These are phyloP conservation scores for Argentina silus DNA, from an alignment of 2,797 vertebrate species.

Conservation along the genomic window DNA sequence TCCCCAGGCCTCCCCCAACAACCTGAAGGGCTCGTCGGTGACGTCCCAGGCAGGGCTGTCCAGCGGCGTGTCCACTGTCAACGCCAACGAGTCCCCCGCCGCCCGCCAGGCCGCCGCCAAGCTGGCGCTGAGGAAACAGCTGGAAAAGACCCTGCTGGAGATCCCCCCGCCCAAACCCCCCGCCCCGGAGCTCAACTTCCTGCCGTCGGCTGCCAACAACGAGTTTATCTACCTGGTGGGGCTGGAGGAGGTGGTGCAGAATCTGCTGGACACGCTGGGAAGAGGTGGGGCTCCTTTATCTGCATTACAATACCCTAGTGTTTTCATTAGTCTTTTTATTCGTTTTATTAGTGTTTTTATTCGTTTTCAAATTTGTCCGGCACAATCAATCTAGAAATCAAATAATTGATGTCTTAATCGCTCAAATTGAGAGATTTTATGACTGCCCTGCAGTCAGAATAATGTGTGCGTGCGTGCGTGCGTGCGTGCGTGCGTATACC, in stretches of 20 bases:
- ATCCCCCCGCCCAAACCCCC: constrained; percentile 97
- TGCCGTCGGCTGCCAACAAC: constrained; percentile 97
- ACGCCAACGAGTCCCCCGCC: constrained; percentile 86
- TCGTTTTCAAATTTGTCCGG: too few species aligned
- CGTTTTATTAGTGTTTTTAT: too few species aligned
- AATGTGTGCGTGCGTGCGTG: too few species aligned
- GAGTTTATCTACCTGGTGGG: constrained; percentile 98
- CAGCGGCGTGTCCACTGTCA: constrained; percentile 66
- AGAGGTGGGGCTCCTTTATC: constrained; percentile 70
- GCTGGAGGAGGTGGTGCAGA: constrained; percentile 97
- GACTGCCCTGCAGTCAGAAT: too few species aligned
- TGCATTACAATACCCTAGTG: too few species aligned
- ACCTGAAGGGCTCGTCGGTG: constrained; percentile 84
- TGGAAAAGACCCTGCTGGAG: constrained; percentile 96
- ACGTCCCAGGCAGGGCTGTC: constrained; percentile 76
- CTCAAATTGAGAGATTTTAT: too few species aligned
- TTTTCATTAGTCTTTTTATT: too few species aligned
- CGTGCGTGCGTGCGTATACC: too few species aligned
- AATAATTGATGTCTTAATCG: background rate
- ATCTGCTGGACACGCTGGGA: constrained; percentile 94
- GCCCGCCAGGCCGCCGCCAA: constrained; percentile 95
- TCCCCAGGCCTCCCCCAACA: constrained; percentile 85
- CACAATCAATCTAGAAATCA: background rate
- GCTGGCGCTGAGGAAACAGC: constrained; percentile 92
- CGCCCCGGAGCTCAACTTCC: constrained; percentile 93